Base-by-base conservation (phyloP, 2,113 vertebrate genomes). In the Triplophysa rosa region DNA sequence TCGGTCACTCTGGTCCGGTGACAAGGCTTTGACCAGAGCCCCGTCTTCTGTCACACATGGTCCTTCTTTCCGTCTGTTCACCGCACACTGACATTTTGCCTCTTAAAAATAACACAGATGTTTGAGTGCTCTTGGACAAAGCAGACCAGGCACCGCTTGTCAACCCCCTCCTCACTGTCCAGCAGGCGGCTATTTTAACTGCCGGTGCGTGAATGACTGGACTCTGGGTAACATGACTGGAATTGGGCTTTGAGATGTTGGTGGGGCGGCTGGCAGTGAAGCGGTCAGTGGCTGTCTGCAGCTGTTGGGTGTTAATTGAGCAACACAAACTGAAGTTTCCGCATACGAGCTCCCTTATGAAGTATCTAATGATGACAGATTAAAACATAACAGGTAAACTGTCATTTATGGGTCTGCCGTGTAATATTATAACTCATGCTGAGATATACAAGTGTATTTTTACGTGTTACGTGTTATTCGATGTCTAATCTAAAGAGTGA, bases 61-160 rank as follows among this genome's bases (percentile, higher is more conserved):
- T 78, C 83, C 88, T 79, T 78, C 58, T 81, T 81, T 81, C 58
- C 80, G 86, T 84, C 86, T 88, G 86, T 87, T 89, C 87, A 82
- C 87, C 80, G 87, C 87, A 86, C 86, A 61, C 75, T 89, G 89
- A 90, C 86, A 90, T 91, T 90, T 90, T 89, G 84, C 89, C 89
- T 84, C 89, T 90, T 88, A 91, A 91, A 90, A 90, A 93, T 87
- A 92, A 93, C 92, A 89, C 89, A 90, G 90, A 90, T 91, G 87
- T 88, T 84, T 77, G 11, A 67, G 58, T 59, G 69, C 70, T 77
- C 67, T 65, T 76, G 83, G 40, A 64, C 70, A 67, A 65, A 71
- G 78, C 71, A 82, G 78, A 61, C 59, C 42, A 24, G 65, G 61
- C 52, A 42, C 8, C 10, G 67, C 74, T 21, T 19, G 40, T 82